Percentiles rank a stretch among this genome's conserved stretches.
These are phyloP conservation scores for Campylorhamphus procurvoides DNA, from an alignment of 2,113 vertebrate genomes.

Conservation along the genomic window DNA sequence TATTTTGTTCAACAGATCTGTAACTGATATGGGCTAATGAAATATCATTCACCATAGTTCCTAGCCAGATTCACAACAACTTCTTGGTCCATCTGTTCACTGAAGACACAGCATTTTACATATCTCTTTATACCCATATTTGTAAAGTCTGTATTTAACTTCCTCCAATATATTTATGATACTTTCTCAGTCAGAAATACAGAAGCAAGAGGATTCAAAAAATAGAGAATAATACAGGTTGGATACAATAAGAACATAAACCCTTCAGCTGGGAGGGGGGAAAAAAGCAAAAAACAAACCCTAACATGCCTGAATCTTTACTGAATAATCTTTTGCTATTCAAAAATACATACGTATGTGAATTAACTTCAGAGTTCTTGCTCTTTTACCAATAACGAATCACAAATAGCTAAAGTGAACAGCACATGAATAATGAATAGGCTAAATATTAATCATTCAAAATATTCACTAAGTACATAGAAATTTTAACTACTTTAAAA, in stretches of 20 bases:
- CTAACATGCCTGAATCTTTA: neutral
- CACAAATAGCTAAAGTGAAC: conserved; percentile 25
- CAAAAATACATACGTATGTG: conserved; percentile 17
- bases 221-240: neutral
- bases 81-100: conserved; percentile 69
- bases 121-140: conserved; percentile 60
- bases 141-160: conserved; percentile 58
- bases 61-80: conserved; percentile 69
- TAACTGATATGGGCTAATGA: conserved; percentile 65
- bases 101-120: conserved; percentile 64
- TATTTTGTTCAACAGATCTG: conserved; percentile 66
- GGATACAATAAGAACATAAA: neutral
- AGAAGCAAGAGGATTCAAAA: neutral
- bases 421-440: conserved; percentile 23
- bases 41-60: conserved; percentile 64
- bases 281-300: neutral
- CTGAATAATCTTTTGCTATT: neutral
- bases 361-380: conserved; percentile 4
- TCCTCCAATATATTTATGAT: conserved; percentile 30
- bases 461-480: conserved; percentile 5
- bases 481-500: conserved; percentile 41
- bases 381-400: neutral
- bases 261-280: neutral
- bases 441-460: conserved; percentile 46
- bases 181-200: conserved; percentile 1